Evolutionary conservation across 2,113 vertebrate genomes (phyloP), one percentile per base, ranked within the genome.

Genomic region (Micronisus gabar): DNA sequence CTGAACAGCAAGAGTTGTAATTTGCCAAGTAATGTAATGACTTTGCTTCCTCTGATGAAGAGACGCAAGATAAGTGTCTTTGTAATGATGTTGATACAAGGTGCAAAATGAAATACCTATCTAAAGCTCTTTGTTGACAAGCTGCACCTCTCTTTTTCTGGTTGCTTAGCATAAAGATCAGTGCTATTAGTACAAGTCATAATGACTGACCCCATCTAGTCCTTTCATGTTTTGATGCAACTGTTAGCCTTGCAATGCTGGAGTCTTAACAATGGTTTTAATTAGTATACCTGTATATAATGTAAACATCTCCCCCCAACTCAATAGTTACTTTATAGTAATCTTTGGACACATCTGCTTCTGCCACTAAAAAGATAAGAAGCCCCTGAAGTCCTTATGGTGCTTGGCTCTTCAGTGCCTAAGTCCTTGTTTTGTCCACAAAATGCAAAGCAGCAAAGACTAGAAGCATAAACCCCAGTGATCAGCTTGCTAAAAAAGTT

Each of bases 311-410:
- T 55, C 4, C 7, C 16, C 4, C 29, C 9, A 61, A 4, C 15
- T 72, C 16, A 13, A 9, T 47, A 41, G 30, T 59, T 52, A 59
- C 25, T 23, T n/a, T 55, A 34, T 25, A 71, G 11, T 23, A 19
- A 79, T 66, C 18, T 43, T 11, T 1, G n/a, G 47, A 74, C 29
- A 29, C 16, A 30, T 6, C 11, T 0, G 0, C 13, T 71, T 74
- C 21, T 58, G 56, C 52, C 15, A 9, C 11, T 66, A 5, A 34
- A 84, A 81, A 27, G 9, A 7, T 8, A 30, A 67, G 19, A 27
- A 27, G 52, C 13, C 41, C 13, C 17, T 43, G 2, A 38, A 47
- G 29, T 76, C 29, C 20, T 59, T 59, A 3, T 0, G 2, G 38
- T 55, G 19, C 43, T 53, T 48, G 45, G 27, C 25, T 61, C 3